Conservation (phyloP, 2,888 invertebrate species). For the Oxycera nigricornis region DNA sequence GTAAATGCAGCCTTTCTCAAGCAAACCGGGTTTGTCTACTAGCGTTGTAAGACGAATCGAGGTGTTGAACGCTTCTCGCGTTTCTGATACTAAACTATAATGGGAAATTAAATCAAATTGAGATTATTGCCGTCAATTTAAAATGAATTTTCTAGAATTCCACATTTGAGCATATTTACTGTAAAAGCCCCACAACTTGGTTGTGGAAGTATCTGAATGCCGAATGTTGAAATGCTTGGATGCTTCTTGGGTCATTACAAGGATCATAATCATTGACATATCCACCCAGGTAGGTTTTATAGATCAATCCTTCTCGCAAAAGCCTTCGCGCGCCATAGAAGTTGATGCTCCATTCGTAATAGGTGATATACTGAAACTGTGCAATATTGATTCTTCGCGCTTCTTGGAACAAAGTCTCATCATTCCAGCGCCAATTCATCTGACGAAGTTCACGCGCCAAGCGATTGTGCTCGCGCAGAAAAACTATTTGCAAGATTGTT, state of each 20-base stretch:
- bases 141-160: not conserved
- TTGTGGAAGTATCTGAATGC: slow-evolving; percentile 72
- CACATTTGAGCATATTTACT: slow-evolving; percentile 60
- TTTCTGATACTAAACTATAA: slow-evolving; percentile 61
- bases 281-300: slow-evolving; percentile 55
- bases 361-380: slow-evolving; percentile 64
- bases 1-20: slow-evolving; percentile 67
- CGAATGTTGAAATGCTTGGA: slow-evolving; percentile 70
- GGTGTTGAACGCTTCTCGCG: slow-evolving; percentile 59
- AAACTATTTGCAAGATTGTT: slow-evolving; percentile 62
- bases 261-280: slow-evolving; percentile 64
- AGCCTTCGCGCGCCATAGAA: slow-evolving; percentile 61
- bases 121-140: not conserved
- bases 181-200: slow-evolving; percentile 64
- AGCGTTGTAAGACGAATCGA: slow-evolving; percentile 63
- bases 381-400: slow-evolving; percentile 64
- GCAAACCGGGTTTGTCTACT: slow-evolving; percentile 65
- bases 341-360: slow-evolving; percentile 65
- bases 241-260: slow-evolving; percentile 65
- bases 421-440: slow-evolving; percentile 65
- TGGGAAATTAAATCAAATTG: not conserved
- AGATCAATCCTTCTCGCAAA: slow-evolving; percentile 60
- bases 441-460: slow-evolving; percentile 60
- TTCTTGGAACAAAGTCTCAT: slow-evolving; percentile 64
- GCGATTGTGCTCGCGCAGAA: slow-evolving; percentile 64